Percentiles rank a stretch among this genome's conserved stretches.
These are phyloP conservation scores for Centruroides sculpturatus DNA, from an alignment of 1,140 invertebrate species.

Conservation along the genomic window DNA sequence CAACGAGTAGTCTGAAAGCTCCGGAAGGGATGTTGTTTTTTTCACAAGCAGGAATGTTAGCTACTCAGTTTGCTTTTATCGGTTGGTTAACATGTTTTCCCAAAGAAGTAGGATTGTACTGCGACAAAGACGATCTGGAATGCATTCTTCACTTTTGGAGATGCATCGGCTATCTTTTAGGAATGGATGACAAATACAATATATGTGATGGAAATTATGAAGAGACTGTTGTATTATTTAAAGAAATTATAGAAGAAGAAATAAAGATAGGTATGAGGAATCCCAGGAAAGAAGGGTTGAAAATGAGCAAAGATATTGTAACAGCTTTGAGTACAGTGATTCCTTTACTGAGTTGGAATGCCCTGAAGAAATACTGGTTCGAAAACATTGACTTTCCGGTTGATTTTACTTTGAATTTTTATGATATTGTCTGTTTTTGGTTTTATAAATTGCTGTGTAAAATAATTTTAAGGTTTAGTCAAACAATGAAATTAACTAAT, in stretches of 20 bases:
- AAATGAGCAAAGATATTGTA: conserved; percentile 8
- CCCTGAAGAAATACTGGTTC: conserved; percentile 3
- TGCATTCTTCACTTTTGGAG: conserved; percentile 66
- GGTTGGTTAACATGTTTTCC: too few species aligned
- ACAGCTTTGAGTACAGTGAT: background rate
- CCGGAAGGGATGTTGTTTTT: too few species aligned
- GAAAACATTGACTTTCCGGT: background rate
- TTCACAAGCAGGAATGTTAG: too few species aligned
- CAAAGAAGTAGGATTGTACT: too few species aligned
- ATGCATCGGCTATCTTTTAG: conserved; percentile 58
- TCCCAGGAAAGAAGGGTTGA: background rate
- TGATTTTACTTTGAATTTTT: background rate
- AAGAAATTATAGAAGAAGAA: conserved; percentile 24
- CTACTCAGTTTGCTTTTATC: too few species aligned
- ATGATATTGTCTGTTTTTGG: too few species aligned
- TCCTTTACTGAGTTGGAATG: background rate
- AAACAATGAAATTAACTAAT: too few species aligned
- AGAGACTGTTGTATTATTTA: conserved; percentile 26
- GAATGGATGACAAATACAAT: conserved; percentile 59
- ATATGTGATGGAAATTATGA: conserved; percentile 34
- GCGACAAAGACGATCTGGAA: conserved; percentile 39
- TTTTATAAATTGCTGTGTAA: too few species aligned
- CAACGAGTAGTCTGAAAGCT: too few species aligned
- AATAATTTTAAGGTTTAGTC: too few species aligned
- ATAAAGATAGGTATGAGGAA: background rate